A percentile compares a stretch with the other conserved stretches of the same genome.
Evolutionary conservation across 2,113 vertebrate genomes (phyloP).

Genomic region (Hippopotamus amphibius): DNA sequence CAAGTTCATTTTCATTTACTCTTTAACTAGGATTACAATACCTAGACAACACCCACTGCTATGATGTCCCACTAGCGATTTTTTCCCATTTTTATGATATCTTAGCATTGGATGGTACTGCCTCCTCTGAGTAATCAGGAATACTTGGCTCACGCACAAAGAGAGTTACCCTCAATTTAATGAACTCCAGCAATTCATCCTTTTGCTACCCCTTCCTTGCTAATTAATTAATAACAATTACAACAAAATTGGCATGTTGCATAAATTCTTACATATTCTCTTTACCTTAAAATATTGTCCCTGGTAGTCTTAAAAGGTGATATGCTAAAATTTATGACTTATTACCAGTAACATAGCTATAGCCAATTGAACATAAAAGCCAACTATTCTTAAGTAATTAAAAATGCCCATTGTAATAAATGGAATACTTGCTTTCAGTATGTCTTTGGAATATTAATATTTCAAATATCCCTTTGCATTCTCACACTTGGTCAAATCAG

Average conservation of each 20-base stretch:
- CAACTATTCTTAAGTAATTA: slow-evolving; percentile 86
- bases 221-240: slow-evolving; percentile 91
- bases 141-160: slow-evolving; percentile 85
- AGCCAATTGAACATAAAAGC: slow-evolving; percentile 88
- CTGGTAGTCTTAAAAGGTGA: slow-evolving; percentile 82
- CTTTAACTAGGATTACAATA: slow-evolving; percentile 34
- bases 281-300: slow-evolving; percentile 86
- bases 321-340: slow-evolving; percentile 86
- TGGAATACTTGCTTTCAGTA: slow-evolving; percentile 81
- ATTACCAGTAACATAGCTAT: slow-evolving; percentile 84
- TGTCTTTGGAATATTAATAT: slow-evolving; percentile 67
- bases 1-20: slow-evolving; percentile 32
- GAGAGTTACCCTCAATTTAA: slow-evolving; percentile 86
- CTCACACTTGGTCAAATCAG: slow-evolving; percentile 47
- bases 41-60: slow-evolving; percentile 46
- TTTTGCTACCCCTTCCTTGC: slow-evolving; percentile 83
- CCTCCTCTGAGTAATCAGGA: slow-evolving; percentile 78
- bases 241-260: slow-evolving; percentile 84
- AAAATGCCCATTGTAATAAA: slow-evolving; percentile 81
- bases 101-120: slow-evolving; percentile 81
- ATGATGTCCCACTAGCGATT: slow-evolving; percentile 61
- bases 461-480: slow-evolving; percentile 29
- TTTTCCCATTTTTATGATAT: slow-evolving; percentile 69
- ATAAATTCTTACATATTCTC: slow-evolving; percentile 87
- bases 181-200: slow-evolving; percentile 87